A percentile compares a stretch with the other conserved stretches of the same genome.
These are phyloP conservation scores for Drosophila parabipectinata DNA, from an alignment of 1,140 invertebrate genomes.

Conservation along the genomic window DNA sequence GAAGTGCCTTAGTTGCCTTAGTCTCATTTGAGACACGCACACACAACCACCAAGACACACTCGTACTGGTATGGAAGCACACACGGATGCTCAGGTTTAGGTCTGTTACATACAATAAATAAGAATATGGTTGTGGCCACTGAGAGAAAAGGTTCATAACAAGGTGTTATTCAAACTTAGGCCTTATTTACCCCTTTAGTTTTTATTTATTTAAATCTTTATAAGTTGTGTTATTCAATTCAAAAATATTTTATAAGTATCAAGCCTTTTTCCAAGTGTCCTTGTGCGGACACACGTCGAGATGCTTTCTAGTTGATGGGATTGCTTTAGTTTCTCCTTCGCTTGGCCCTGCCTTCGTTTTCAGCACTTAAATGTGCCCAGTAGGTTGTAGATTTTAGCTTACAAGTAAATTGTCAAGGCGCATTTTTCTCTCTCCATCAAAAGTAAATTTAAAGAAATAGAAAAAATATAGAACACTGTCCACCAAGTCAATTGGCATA, in stretches of 20 bases:
- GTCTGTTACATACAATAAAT: constrained; percentile 28
- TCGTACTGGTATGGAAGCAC: neutral
- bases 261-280: neutral
- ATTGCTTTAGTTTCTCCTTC: constrained; percentile 72
- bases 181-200: no score
- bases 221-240: neutral
- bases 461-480: neutral
- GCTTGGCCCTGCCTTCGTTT: constrained; percentile 19
- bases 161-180: no score
- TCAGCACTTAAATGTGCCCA: constrained; percentile 54
- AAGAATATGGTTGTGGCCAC: constrained; percentile 8
- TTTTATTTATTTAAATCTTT: no score
- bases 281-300: constrained; percentile 64
- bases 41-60: neutral
- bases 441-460: neutral
- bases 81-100: constrained; percentile 1
- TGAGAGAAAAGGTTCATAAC: neutral
- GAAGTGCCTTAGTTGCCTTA: constrained; percentile 67
- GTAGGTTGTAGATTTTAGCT: constrained; percentile 32
- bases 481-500: constrained; percentile 27
- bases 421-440: constrained; percentile 11
- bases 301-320: constrained; percentile 81
- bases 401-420: constrained; percentile 34
- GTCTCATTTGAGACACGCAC: constrained; percentile 68
- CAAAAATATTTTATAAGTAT: neutral